Base-by-base conservation (phyloP, 2,113 vertebrate species). In the Procavia capensis region DNA sequence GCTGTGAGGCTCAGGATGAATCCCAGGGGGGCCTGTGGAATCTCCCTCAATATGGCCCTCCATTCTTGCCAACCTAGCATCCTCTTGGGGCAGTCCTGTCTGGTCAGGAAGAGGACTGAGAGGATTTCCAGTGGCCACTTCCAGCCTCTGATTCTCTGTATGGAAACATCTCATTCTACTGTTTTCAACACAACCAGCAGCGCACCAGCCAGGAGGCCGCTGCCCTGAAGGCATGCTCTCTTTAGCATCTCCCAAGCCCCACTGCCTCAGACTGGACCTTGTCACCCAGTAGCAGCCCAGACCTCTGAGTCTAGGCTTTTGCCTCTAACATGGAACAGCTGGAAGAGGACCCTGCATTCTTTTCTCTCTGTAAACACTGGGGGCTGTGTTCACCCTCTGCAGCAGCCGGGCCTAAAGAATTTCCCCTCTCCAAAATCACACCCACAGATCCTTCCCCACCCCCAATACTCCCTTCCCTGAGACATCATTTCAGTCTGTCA, bases 271-370 rank as follows among this genome's bases (percentile, higher is more conserved):
- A 89, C 98, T 97, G 96, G 97, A 97, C 96, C 97, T 95, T 92
- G 96, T 97, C 97, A 97, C 98, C 97, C 96, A 98, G 98, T 95
- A 97, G 98, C 98, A 98, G 96, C 93, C 0, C 85, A 97, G 96
- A 96, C 97, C 98, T 98, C 97, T 98, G 98, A 97, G 97, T 93
- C 96, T 96, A 96, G 97, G 97, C 98, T 97, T 96, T 57, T 68
- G 43, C 97, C 98, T 96, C 97, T 98, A 98, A 98, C 98, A 87
- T 47, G 94, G 97, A 98, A 98, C 98, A 98, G 98, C 98, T 98
- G 98, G 98, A 98, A 97, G 93, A 97, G 96, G 98, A 98, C 97
- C 96, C 97, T 75, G 96, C 98, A 97, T 98, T 98, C 98, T 98
- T 98, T 97, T 88, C 97, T 93, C 97, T 88, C 95, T 68, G 22